phyloP scores from a whole-genome alignment of 2,888 invertebrate genomes.

The Nowickia ferox region DNA sequence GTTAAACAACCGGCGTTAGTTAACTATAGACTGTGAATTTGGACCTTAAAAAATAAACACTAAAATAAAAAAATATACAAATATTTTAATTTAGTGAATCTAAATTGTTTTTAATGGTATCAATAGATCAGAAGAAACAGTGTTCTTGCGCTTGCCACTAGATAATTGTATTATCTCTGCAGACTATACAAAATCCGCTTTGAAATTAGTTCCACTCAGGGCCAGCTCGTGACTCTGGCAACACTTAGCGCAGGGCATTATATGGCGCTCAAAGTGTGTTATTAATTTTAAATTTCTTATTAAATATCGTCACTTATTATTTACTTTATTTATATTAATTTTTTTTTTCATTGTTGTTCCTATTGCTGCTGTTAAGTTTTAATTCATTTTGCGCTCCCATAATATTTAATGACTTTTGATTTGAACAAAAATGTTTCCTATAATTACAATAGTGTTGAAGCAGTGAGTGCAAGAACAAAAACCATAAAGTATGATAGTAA shows the following conservation, averaged over 20 bases:
- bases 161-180: no score
- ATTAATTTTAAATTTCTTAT: conserved; percentile 16
- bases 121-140: no score
- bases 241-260: conserved; percentile 23
- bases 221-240: not conserved
- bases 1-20: no score
- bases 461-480: conserved; percentile 7
- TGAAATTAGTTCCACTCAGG: not conserved
- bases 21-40: no score
- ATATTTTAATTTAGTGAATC: no score
- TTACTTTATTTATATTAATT: not conserved
- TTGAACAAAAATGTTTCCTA: conserved; percentile 57
- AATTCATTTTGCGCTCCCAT: conserved; percentile 32
- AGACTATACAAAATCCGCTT: no score
- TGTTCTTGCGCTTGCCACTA: no score
- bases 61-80: no score
- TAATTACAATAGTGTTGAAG: conserved; percentile 45
- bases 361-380: conserved; percentile 11
- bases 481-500: conserved; percentile 52
- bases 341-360: not conserved
- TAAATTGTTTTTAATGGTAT: no score
- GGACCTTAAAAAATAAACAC: no score
- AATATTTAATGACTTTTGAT: conserved; percentile 61
- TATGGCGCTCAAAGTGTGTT: conserved; percentile 40
- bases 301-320: conserved; percentile 7